A percentile compares a stretch with the other conserved stretches of the same genome.
phyloP scores from a whole-genome alignment of 1,140 invertebrate genomes.

The Drosophila melanica region DNA sequence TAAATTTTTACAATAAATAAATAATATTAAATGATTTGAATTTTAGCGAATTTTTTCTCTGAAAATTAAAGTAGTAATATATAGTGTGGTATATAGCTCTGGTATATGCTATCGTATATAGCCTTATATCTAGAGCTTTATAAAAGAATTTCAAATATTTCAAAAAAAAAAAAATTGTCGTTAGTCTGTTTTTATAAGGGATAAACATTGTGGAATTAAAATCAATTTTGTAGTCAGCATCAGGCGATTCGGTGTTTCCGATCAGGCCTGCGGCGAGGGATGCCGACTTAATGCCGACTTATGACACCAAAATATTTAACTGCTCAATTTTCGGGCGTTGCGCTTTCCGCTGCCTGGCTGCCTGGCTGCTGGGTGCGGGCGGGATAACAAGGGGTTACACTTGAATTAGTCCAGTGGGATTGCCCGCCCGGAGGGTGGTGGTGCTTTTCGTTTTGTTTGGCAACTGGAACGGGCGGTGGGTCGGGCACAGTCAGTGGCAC shows the following conservation, averaged over 20 bases:
- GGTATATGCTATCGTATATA: too few species aligned
- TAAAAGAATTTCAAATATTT: neutral
- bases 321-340: constrained; percentile 77
- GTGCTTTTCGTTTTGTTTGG: constrained; percentile 48
- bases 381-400: constrained; percentile 76
- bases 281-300: constrained; percentile 77
- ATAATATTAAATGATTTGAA: too few species aligned
- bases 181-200: neutral
- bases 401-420: constrained; percentile 79
- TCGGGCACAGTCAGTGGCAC: constrained; percentile 24
- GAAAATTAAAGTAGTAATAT: too few species aligned
- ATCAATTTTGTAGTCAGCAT: constrained; percentile 24
- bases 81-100: too few species aligned
- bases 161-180: neutral
- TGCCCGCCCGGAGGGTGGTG: neutral
- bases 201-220: constrained; percentile 11
- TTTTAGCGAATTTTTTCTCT: too few species aligned
- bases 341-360: constrained; percentile 49
- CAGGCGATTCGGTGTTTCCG: neutral
- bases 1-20: too few species aligned
- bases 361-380: constrained; percentile 4
- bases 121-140: neutral
- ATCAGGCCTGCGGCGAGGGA: neutral
- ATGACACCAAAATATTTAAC: constrained; percentile 83
- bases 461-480: neutral